Base-by-base conservation (phyloP, 2,888 invertebrate species). In the Agrotis ipsilon region DNA sequence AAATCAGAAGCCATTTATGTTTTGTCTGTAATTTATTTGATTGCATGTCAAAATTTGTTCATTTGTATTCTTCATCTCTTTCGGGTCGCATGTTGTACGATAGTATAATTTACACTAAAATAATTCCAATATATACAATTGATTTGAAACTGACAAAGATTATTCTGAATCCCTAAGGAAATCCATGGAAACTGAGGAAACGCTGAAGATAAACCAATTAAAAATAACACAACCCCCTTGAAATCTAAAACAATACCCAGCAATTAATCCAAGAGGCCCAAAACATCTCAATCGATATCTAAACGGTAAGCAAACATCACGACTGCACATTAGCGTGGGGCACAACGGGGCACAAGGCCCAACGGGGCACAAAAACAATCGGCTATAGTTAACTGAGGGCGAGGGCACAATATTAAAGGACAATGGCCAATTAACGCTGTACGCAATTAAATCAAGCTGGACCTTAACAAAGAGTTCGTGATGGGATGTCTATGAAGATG, bases 401-500 rank as follows among this genome's bases (percentile, higher is more conserved):
- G 78, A 85, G 86, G 87, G 87, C 88, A 84, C 85, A 82, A 86
- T 89, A 89, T 88, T 86, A 83, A 85, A 67, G 87, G 87, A 91
- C 91, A 91, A 91, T 91, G 81, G 91, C 89, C 91, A 91, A 91
- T 91, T 91, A 91, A 90, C 90, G 91, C 87, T 84, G 87, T 80
- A 84, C 89, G 87, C 90, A 91, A 90, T 90, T 90, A 91, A 91
- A 90, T 90, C 90, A 90, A 87, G 72, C 84, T 82, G 86, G 76
- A 86, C 86, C 85, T 86, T 78, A 78, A 84, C 88, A 86, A 81
- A 80, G 81, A 72, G 73, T 83, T 63, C 79, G 75, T 83, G 80
- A 75, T 74, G 78, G 73, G 73, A 69, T 51, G 61, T 68, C 18
- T 76, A 77, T 77, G 71, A 85, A 87, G 88, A 46, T 75, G 85